Conservation (phyloP, 2,797 vertebrate genomes). For the Hephaestus fuliginosus region DNA sequence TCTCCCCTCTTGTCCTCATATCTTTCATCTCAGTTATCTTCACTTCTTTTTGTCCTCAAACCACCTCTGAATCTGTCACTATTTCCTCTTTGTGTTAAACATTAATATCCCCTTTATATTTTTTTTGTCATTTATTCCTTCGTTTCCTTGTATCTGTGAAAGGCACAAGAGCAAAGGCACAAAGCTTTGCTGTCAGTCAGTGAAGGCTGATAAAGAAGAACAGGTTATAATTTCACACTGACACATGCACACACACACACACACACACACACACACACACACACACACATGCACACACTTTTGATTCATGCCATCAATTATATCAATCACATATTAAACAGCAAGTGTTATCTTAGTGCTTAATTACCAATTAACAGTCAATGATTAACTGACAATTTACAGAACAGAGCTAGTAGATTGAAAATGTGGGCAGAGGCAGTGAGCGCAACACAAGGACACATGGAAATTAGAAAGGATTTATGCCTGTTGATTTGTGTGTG, state of each 20-base stretch:
- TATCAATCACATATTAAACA: conserved; percentile 70
- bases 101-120: conserved; percentile 47
- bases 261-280: neutral
- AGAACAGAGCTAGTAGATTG: conserved; percentile 42
- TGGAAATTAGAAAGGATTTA: conserved; percentile 53
- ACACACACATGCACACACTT: neutral
- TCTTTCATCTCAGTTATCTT: conserved; percentile 40
- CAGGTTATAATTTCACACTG: conserved; percentile 38
- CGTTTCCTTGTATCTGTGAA: conserved; percentile 38
- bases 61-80: conserved; percentile 54
- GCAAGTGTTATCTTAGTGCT: conserved; percentile 68
- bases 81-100: conserved; percentile 63
- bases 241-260: neutral
- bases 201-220: conserved; percentile 31
- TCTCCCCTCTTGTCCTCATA: conserved; percentile 19
- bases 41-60: conserved; percentile 55
- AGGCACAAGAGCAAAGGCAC: conserved; percentile 38
- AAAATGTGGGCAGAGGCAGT: conserved; percentile 38
- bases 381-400: conserved; percentile 75
- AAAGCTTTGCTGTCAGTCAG: conserved; percentile 39
- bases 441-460: conserved; percentile 49
- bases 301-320: conserved; percentile 61
- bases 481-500: conserved; percentile 31
- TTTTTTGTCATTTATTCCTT: conserved; percentile 19
- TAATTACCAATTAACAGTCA: conserved; percentile 80